Base-by-base conservation (phyloP, 2,888 invertebrate species). In the Pemphredon lugubris region DNA sequence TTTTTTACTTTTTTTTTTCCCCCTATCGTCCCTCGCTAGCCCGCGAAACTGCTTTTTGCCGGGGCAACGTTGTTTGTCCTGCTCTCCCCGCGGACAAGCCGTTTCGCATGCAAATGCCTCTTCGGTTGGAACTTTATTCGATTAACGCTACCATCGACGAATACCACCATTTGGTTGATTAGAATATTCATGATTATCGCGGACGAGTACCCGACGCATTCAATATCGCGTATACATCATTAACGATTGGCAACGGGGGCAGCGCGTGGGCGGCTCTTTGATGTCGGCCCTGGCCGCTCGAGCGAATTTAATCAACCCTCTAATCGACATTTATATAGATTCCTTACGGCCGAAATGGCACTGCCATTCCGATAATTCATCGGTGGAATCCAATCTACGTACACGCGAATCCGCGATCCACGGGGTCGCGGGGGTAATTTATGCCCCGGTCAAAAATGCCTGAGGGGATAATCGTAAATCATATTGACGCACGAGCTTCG, bases 271-370 rank as follows among this genome's bases (percentile, higher is more conserved):
- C n/a, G n/a, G 5, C 16, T 40, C 48, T 59, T 40, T 40, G 58
- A 48, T 26, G 48, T 48, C 30, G 37, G 30, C n/a, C n/a, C 48
- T 14, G 48, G 21, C 13, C 58, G 39, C 40, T 40, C 11, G 48
- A 50, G 39, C 13, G 48, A 59, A 59, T 48, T 59, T 59, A 48
- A 48, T 48, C 40, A 59, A 59, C 48, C 30, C 58, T n/a, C 26
- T 59, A 40, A 59, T 59, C 30, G 48, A 40, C 48, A 59, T 48
- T 59, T 59, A 59, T 26, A 20, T 18, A 26, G 40, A 48, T 40
- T 47, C 23, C 7, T 7, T 23, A 13, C 48, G 30, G 21, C 34
- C 14, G 2, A 58, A 58, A 58, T 26, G 13, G 32, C 21, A 14
- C 16, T 32, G 14, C 16, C 18, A 37, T 48, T 59, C 40, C 7